Evolutionary conservation across 2,113 vertebrate genomes (phyloP).

Genomic region (Aix galericulata): DNA sequence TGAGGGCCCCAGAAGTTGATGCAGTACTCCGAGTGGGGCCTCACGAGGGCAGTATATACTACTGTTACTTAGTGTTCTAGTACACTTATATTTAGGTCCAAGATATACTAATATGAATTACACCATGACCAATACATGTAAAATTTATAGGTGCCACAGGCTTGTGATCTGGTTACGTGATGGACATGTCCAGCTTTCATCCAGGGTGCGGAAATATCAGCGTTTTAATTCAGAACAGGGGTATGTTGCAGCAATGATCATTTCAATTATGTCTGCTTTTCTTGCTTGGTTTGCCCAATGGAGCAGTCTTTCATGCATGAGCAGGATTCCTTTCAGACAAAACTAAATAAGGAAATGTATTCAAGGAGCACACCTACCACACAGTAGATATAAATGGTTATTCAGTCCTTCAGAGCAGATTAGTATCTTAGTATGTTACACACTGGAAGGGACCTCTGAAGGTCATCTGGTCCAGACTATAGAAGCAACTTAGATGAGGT

Average conservation of each 20-base stretch:
- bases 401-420: background rate
- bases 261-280: background rate
- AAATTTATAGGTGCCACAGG: background rate
- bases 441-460: background rate
- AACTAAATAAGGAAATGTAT: background rate
- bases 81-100: background rate
- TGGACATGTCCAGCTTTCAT: background rate
- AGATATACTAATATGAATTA: background rate
- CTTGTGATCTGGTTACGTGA: rapidly evolving
- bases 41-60: too few species aligned
- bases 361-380: rapidly evolving
- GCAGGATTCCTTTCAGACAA: background rate
- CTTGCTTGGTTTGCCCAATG: background rate
- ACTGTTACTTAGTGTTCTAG: background rate
- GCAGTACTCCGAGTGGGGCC: too few species aligned
- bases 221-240: background rate
- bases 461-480: background rate
- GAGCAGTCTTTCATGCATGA: background rate
- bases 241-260: background rate
- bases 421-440: background rate
- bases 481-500: background rate
- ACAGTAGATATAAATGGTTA: background rate
- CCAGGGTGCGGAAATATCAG: background rate
- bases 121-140: background rate
- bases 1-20: too few species aligned